Percentiles rank a stretch among this genome's conserved stretches.
Evolutionary conservation across 2,113 vertebrate genomes (phyloP).

Genomic region (Mustela nigripes): DNA sequence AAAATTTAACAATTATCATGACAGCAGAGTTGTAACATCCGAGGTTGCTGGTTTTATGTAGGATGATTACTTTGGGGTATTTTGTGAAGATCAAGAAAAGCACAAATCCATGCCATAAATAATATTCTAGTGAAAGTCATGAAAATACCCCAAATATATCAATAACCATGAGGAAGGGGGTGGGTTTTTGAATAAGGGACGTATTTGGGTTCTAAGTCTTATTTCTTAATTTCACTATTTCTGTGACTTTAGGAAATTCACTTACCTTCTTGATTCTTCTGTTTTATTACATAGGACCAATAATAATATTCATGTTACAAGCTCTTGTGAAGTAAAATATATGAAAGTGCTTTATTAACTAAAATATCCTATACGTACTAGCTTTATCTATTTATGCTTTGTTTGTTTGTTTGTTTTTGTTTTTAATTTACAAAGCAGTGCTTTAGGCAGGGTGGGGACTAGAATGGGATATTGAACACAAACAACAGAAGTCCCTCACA

Average conservation of each 20-base stretch:
- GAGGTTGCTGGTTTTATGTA: neutral
- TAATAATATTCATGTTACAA: conserved; percentile 12
- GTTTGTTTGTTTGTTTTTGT: neutral
- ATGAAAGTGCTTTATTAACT: conserved; percentile 22
- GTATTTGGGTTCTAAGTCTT: neutral
- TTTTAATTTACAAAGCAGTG: neutral
- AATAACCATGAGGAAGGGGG: neutral
- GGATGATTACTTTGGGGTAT: neutral
- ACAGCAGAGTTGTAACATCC: neutral
- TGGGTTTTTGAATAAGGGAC: neutral
- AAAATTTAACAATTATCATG: neutral
- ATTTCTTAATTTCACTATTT: neutral
- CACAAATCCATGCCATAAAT: neutral
- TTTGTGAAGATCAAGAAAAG: conserved; percentile 5
- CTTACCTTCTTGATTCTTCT: conserved; percentile 7
- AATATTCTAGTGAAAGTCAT: neutral
- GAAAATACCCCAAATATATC: neutral
- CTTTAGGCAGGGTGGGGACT: neutral
- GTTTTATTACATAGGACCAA: conserved; percentile 20
- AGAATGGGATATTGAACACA: neutral
- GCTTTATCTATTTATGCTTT: neutral
- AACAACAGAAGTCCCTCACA: neutral
- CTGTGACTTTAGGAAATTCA: conserved; percentile 2
- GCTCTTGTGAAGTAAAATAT: neutral
- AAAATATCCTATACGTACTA: neutral